Evolutionary conservation across 2,888 invertebrate genomes (phyloP).

Genomic region (Myathropa florea): DNA sequence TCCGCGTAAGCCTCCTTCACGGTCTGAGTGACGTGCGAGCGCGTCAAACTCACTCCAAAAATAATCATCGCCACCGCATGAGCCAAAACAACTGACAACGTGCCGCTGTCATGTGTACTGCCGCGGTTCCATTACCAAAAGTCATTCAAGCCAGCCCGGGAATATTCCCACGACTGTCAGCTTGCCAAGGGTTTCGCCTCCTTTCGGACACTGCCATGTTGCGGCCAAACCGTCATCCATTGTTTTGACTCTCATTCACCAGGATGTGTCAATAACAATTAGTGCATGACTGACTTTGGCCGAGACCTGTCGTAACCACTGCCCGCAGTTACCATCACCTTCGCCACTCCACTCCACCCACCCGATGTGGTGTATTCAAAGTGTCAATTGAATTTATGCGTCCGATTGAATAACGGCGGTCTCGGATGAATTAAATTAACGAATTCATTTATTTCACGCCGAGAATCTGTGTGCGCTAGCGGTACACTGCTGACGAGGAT

Average conservation of each 20-base stretch:
- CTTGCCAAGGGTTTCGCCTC: background rate
- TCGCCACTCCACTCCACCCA: background rate
- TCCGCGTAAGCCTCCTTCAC: background rate
- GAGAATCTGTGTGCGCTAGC: constrained; percentile 36
- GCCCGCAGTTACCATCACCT: constrained; percentile 5
- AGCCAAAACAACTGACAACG: background rate
- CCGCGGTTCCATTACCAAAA: background rate
- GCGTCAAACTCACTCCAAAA: background rate
- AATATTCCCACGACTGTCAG: background rate
- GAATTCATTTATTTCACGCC: constrained; percentile 50
- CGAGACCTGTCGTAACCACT: constrained; percentile 8
- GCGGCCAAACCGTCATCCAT: constrained; percentile 31
- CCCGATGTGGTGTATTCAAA: constrained; percentile 7
- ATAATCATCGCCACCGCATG: background rate
- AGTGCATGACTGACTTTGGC: constrained; percentile 44
- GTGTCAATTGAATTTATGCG: constrained; percentile 57
- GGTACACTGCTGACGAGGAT: constrained; percentile 44
- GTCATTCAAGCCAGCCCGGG: background rate
- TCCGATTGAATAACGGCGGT: constrained; percentile 53
- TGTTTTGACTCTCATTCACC: constrained; percentile 33
- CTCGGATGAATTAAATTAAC: constrained; percentile 60
- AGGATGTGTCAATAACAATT: constrained; percentile 59
- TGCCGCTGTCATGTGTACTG: background rate
- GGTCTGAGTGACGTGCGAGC: background rate
- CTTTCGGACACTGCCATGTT: background rate